Percentiles rank a stretch among this genome's conserved stretches.
phyloP scores from a whole-genome alignment of 2,113 vertebrate species.

The Formicarius rufipectus region DNA sequence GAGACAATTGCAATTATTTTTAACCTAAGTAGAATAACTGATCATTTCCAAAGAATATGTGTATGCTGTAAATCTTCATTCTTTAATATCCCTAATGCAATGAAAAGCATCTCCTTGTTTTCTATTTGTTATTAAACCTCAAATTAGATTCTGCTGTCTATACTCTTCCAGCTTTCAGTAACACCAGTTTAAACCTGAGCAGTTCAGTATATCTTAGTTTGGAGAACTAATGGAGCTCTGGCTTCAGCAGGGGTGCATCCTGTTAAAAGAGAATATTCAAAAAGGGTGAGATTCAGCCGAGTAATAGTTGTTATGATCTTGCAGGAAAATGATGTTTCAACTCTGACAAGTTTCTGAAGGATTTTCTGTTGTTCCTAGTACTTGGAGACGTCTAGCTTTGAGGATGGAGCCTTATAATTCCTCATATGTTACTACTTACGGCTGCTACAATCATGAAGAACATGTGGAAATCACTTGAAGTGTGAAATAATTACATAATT shows the following conservation, averaged over 20 bases:
- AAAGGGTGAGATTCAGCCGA: neutral
- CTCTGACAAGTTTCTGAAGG: neutral
- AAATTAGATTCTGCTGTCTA: neutral
- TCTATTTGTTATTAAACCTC: neutral
- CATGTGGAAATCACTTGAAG: slow-evolving; percentile 38
- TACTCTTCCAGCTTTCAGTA: neutral
- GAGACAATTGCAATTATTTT: slow-evolving; percentile 47
- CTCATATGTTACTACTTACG: neutral
- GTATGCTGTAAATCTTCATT: slow-evolving; percentile 20
- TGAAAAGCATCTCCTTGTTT: slow-evolving; percentile 25
- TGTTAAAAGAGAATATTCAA: neutral
- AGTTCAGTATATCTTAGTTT: neutral
- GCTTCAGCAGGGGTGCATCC: neutral
- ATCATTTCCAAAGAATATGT: neutral
- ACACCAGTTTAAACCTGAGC: neutral
- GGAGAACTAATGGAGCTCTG: neutral
- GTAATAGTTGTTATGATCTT: neutral
- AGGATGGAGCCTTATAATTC: neutral
- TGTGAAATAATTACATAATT: slow-evolving; percentile 58
- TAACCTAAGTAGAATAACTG: slow-evolving; percentile 25
- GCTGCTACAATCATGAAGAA: neutral
- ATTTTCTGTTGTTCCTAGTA: neutral
- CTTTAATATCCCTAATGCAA: neutral
- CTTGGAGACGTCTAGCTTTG: neutral
- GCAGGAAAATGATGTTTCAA: neutral